Evolutionary conservation across 1,140 invertebrate genomes (phyloP), one percentile per base, ranked within the genome.

Genomic region (Ceratitis capitata): DNA sequence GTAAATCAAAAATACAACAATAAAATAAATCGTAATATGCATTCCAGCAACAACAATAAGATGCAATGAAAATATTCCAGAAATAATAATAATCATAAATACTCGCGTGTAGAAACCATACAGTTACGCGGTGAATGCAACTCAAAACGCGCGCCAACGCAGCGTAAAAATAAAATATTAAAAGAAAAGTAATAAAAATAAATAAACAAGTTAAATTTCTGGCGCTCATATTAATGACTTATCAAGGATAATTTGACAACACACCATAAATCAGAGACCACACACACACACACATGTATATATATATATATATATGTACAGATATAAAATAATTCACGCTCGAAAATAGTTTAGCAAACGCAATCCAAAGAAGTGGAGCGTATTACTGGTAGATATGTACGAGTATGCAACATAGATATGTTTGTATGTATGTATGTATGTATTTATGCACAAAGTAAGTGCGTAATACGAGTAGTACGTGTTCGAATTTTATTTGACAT

Each of bases 181-280:
- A 69, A 35, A 69, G 19, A 16, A 23, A 23, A 14, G 45, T 23
- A 45, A 78, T 45, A 26, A 78, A 78, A 45, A 78, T 45, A 45
- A 78, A 32, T 78, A 45, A 78, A 45, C 23, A 78, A 78, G 47
- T 53, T 53, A 49, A 83, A 53, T 42, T 51, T 7, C 82, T 26
- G n/a, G 29, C 47, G 53, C 26, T 61, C 23, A 49, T 78, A 85
- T 85, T 78, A 85, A 85, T 85, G 64, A 85, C 84, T 85, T 85
- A 85, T 85, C 84, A 85, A 85, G 84, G 64, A 85, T 85, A 85
- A 56, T 85, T 82, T 82, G 69, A 85, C 23, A 85, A 51, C 42
- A 82, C 5, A 29, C 69, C 45, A 85, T 85, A 85, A 85, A 78
- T 85, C 84, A 85, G 49, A 56, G n/a, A n/a, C n/a, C 16, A 45